Evolutionary conservation across 1,140 invertebrate species (phyloP).

Genomic region (Venturia canescens): DNA sequence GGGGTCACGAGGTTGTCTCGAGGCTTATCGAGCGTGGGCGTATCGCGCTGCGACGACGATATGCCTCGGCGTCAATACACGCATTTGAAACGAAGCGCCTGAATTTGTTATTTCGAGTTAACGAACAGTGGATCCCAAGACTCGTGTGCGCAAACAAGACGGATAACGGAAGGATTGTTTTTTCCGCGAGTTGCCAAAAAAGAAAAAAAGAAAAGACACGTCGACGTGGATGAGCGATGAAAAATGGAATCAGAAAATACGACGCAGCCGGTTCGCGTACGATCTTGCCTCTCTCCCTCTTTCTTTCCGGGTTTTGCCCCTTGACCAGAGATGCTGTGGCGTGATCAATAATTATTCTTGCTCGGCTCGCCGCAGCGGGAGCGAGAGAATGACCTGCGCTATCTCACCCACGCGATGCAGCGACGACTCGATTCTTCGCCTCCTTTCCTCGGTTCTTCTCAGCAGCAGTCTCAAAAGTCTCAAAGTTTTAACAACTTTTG

Average conservation of each 20-base stretch:
- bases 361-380: conserved; percentile 21
- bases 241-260: conserved; percentile 71
- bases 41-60: conserved; percentile 28
- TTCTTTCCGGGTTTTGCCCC: conserved; percentile 48
- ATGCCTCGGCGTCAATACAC: not conserved
- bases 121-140: not conserved
- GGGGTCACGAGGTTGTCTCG: conserved; percentile 48
- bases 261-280: conserved; percentile 55
- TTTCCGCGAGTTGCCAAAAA: not conserved
- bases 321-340: conserved; percentile 54
- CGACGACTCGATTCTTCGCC: conserved; percentile 22
- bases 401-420: conserved; percentile 51
- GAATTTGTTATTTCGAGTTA: conserved; percentile 2
- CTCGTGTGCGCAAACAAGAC: not conserved
- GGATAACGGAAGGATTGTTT: not conserved
- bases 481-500: no score
- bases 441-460: not conserved
- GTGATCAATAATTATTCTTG: conserved; percentile 63
- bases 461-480: not conserved
- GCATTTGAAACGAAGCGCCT: not conserved
- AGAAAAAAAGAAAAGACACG: conserved; percentile 1
- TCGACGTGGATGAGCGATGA: conserved; percentile 72
- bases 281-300: not conserved
- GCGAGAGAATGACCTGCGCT: conserved; percentile 54
- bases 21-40: conserved; percentile 65